Evolutionary conservation across 1,140 invertebrate genomes (phyloP).

Genomic region (Drosophila simulans): DNA sequence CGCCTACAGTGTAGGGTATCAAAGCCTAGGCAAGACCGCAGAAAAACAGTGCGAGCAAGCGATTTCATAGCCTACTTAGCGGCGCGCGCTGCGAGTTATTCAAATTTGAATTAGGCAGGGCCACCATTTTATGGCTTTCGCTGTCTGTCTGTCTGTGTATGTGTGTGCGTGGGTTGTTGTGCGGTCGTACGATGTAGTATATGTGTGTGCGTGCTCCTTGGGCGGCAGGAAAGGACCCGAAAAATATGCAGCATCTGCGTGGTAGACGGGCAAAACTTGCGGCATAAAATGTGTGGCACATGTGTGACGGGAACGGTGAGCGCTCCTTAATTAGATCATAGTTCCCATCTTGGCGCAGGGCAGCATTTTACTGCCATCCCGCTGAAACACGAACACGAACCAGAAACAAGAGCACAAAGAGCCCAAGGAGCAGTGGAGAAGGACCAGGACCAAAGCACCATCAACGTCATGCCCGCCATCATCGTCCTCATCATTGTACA

Average conservation of each 20-base stretch:
- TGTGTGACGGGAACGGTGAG: slow-evolving; percentile 52
- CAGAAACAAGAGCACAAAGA: slow-evolving; percentile 6
- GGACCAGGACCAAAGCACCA: slow-evolving; percentile 10
- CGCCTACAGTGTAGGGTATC: neutral
- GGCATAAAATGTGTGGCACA: slow-evolving; percentile 53
- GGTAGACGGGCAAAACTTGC: slow-evolving; percentile 30
- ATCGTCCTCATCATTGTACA: neutral
- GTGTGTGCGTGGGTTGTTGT: slow-evolving; percentile 2
- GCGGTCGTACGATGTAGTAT: slow-evolving; percentile 6
- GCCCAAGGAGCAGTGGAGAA: neutral
- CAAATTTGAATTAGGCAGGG: slow-evolving; percentile 71
- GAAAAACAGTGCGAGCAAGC: slow-evolving; percentile 6
- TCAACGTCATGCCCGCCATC: slow-evolving; percentile 24
- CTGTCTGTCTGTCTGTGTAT: slow-evolving; percentile 1
- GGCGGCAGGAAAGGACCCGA: neutral
- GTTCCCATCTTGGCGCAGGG: slow-evolving; percentile 43
- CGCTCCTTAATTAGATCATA: slow-evolving; percentile 69
- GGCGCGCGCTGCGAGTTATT: slow-evolving; percentile 71
- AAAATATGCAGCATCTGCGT: slow-evolving; percentile 42
- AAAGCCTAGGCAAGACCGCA: slow-evolving; percentile 8
- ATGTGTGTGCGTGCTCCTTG: slow-evolving; percentile 11
- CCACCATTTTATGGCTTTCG: slow-evolving; percentile 57
- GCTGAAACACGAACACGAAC: slow-evolving; percentile 6
- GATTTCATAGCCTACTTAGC: slow-evolving; percentile 73
- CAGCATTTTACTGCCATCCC: slow-evolving; percentile 39